Evolutionary conservation across 2,113 vertebrate species (phyloP), one percentile per base, ranked within the genome.

Genomic region (Pardalotus punctatus): DNA sequence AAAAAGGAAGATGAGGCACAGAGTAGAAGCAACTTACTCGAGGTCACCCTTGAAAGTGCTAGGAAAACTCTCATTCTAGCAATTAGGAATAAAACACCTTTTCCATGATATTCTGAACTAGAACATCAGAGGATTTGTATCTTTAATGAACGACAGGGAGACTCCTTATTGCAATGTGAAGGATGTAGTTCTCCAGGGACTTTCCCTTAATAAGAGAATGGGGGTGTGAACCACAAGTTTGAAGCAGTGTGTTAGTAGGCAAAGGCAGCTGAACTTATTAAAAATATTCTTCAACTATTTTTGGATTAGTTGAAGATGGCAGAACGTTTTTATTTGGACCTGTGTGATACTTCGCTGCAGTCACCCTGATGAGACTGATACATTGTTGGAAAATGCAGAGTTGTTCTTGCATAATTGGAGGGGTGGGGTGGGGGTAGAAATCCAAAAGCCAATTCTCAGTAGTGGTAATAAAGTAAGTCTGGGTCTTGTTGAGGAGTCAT

Each of bases 261-360:
- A 83, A 88, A 70, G 50, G 47, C 33, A 84, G 38, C 29, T 91
- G 56, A 78, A 79, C 20, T 81, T 60, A 61, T n/a, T 93, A 85
- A 83, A 95, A 88, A 40, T 60, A 15, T n/a, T 76, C 22, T 86
- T 66, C 35, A 67, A 18, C 16, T 87, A 36, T 90, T 95, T 83
- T 82, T 29, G 36, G 11, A 13, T 79, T 78, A 65, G 62, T 53
- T 76, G 51, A 87, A 60, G 14, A 14, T 31, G 22, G 31, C 28
- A 85, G 73, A 67, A 67, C 14, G 7, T 27, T 89, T 38, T 48
- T 89, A 48, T 58, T 81, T 81, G 38, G 19, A 33, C 29, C 18
- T 21, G 3, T 77, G 2, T 23, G 61, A 12, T 50, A 54, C 23
- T 72, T 91, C 24, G n/a, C 17, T 90, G 58, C 47, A 61, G 50